These are phyloP conservation scores for Microtus montanus DNA, from an alignment of 2,113 vertebrate species.

Conservation along the genomic window DNA sequence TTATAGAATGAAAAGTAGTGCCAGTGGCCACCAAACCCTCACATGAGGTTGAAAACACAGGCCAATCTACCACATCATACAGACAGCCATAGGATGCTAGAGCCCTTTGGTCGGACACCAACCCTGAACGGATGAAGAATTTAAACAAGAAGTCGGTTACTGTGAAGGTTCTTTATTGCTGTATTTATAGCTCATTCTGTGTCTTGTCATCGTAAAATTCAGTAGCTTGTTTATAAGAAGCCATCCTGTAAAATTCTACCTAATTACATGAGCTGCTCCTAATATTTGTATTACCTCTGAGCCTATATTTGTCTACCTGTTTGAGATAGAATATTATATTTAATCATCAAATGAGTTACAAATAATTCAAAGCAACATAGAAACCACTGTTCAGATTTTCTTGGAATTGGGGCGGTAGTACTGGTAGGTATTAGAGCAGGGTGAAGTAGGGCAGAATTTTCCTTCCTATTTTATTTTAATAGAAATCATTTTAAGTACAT, in stretches of 20 bases:
- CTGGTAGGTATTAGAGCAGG: neutral
- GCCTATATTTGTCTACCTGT: conserved; percentile 25
- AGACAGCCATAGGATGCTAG: neutral
- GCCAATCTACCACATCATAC: neutral
- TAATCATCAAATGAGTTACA: neutral
- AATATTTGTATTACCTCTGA: neutral
- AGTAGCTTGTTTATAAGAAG: conserved; percentile 50
- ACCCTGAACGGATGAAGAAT: conserved; percentile 34
- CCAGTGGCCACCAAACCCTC: neutral
- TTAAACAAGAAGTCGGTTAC: conserved; percentile 40
- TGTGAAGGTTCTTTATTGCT: conserved; percentile 10
- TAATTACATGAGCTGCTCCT: conserved; percentile 3
- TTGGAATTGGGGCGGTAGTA: neutral
- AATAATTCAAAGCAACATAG: conserved; percentile 3
- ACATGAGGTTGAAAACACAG: neutral
- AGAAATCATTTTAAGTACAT: conserved; percentile 24
- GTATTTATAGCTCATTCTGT: conserved; percentile 52
- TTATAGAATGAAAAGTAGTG: neutral
- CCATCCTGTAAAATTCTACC: conserved; percentile 37
- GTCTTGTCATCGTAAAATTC: conserved; percentile 66
- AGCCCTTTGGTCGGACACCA: neutral
- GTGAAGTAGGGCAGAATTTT: neutral
- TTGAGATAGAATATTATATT: conserved; percentile 46
- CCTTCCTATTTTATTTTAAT: conserved; percentile 4
- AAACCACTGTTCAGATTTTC: neutral